Evolutionary conservation across 2,888 invertebrate genomes (phyloP), one percentile per base, ranked within the genome.

Genomic region (Nemapogon koenigi): DNA sequence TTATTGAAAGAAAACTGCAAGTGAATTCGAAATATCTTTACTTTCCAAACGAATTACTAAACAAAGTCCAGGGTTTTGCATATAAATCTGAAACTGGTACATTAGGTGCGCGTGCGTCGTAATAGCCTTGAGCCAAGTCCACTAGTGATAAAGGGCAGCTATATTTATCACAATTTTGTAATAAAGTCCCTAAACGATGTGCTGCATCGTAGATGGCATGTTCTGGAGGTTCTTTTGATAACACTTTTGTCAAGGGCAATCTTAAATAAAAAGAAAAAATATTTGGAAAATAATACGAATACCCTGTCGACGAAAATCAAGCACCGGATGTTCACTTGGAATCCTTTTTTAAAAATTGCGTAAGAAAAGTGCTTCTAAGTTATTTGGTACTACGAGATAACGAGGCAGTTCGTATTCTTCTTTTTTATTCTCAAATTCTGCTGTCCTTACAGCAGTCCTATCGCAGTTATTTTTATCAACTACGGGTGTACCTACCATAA

Each of bases 141-240:
- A 90, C 78, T 44, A 90, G 58, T 1, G 90, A 90, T 49, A 90
- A 76, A 6, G 85, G 84, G 57, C 91, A 91, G 11, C 64, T 66
- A 41, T 81, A 82, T 52, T 81, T 83, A 2, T 76, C 67, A 52
- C 90, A 90, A 46, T 83, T 68, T 0, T 66, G 52, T 30, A 76
- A 48, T 1, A 71, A 44, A 1, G 45, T 48, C 2, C 75, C 69
- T 0, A 73, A 54, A 0, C 72, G 67, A 39, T 86, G 85, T 1
- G 90, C 89, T 18, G 78, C 69, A 48, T 87, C 85, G 54, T 90
- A 90, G 26, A 83, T 75, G 31, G 80, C 75, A 50, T 88, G 84
- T 43, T 84, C 84, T 4, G 82, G 58, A 6, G 87, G 85, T 53
- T 90, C 89, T 35, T 81, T 73, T 1, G 81, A 70, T 16, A 84